phyloP scores from a whole-genome alignment of 2,888 invertebrate genomes.

The Drosophila hawaiiensis region DNA sequence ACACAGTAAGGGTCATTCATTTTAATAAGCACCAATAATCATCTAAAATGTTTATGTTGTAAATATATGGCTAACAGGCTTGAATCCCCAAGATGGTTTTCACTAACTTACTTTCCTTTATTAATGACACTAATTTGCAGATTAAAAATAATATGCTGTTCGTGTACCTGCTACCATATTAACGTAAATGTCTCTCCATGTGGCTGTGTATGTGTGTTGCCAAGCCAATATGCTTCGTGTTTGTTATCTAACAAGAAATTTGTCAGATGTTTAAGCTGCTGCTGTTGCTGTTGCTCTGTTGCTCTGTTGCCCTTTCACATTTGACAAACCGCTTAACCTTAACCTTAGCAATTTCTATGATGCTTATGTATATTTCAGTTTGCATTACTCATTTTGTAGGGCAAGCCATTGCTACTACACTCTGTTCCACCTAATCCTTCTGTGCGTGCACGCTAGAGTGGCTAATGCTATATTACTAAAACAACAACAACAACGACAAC shows the following conservation, averaged over 20 bases:
- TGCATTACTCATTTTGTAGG: slow-evolving; percentile 45
- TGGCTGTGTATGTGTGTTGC: neutral
- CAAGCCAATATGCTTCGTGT: slow-evolving; percentile 15
- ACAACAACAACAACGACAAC: slow-evolving; percentile 37
- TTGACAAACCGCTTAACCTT: slow-evolving; percentile 74
- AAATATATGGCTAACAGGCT: neutral
- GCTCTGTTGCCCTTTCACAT: slow-evolving; percentile 45
- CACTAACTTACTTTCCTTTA: neutral
- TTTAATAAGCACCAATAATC: neutral
- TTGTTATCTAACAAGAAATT: slow-evolving; percentile 55
- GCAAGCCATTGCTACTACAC: slow-evolving; percentile 12
- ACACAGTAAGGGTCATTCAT: neutral
- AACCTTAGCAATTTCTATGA: slow-evolving; percentile 63
- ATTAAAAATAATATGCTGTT: slow-evolving; percentile 7
- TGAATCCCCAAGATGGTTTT: neutral
- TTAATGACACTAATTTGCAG: slow-evolving; percentile 8
- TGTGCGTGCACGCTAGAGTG: slow-evolving; percentile 25
- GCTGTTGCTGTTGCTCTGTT: slow-evolving; percentile 7
- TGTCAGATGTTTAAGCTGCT: slow-evolving; percentile 49
- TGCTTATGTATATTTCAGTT: slow-evolving; percentile 70
- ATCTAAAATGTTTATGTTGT: neutral
- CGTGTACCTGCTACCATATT: slow-evolving; percentile 12
- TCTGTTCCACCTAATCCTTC: neutral
- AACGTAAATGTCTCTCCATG: slow-evolving; percentile 1
- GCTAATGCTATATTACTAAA: slow-evolving; percentile 60